Percentiles rank a stretch among this genome's conserved stretches.
These are phyloP conservation scores for Neoscelio sp. DNA, from an alignment of 2,888 invertebrate species.

Conservation along the genomic window DNA sequence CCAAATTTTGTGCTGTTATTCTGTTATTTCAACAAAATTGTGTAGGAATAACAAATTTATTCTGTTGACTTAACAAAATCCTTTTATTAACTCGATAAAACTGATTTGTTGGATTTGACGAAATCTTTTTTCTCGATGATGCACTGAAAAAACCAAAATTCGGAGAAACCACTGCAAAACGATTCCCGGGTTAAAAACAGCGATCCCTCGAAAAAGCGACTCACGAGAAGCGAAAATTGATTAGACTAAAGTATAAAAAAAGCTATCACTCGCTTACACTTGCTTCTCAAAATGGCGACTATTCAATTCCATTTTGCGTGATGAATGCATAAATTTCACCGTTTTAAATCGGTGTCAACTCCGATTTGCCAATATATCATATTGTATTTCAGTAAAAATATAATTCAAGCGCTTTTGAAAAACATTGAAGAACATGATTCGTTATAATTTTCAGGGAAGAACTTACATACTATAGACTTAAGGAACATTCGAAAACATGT, in stretches of 20 bases:
- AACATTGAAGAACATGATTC: constrained; percentile 6
- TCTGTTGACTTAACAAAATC: too few relatives aligned
- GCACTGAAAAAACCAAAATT: too few relatives aligned
- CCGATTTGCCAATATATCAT: neutral
- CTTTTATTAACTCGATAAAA: too few relatives aligned
- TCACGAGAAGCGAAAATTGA: constrained; percentile 1
- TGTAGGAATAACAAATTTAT: too few relatives aligned
- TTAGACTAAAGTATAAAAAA: constrained; percentile 11
- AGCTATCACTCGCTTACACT: neutral
- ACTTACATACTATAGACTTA: constrained; percentile 15
- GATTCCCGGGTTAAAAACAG: too few relatives aligned
- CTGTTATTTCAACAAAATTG: too few relatives aligned
- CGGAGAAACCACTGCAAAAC: too few relatives aligned
- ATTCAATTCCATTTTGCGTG: constrained; percentile 15
- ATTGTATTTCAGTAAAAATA: constrained; percentile 28
- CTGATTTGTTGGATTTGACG: too few relatives aligned
- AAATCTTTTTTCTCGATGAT: too few relatives aligned
- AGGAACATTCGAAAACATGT: constrained; percentile 35
- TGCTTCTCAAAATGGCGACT: constrained; percentile 5
- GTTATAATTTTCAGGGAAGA: constrained; percentile 29
- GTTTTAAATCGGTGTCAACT: constrained; percentile 4
- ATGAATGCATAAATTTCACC: constrained; percentile 11
- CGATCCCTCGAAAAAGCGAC: too few relatives aligned
- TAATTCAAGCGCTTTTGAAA: constrained; percentile 5
- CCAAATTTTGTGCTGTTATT: too few relatives aligned